These are phyloP conservation scores for Potamilus streckersoni DNA, from an alignment of 1,140 invertebrate genomes.

Conservation along the genomic window DNA sequence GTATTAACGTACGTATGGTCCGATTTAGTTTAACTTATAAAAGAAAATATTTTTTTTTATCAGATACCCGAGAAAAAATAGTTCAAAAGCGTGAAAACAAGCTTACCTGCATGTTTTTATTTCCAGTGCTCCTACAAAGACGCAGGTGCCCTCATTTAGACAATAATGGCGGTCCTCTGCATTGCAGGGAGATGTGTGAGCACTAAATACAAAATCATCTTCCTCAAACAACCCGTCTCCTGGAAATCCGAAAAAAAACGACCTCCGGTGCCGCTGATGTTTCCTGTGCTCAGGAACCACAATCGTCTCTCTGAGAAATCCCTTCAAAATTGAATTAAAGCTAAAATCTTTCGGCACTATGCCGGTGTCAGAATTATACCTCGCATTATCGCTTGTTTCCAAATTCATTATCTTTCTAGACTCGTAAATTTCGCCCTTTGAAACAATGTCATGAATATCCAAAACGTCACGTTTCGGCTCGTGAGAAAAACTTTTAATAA, in stretches of 20 bases:
- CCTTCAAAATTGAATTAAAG: background rate
- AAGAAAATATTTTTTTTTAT: too few relatives aligned
- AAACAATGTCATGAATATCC: background rate
- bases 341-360: constrained; percentile 9
- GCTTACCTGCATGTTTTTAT: constrained; percentile 51
- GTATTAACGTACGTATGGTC: too few relatives aligned
- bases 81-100: background rate
- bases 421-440: background rate
- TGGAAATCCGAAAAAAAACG: constrained; percentile 16
- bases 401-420: background rate
- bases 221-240: constrained; percentile 5
- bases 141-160: constrained; percentile 45
- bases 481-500: background rate
- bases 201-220: constrained; percentile 17
- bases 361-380: constrained; percentile 14
- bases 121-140: constrained; percentile 46
- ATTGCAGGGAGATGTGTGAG: constrained; percentile 31
- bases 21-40: too few relatives aligned
- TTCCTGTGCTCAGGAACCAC: constrained; percentile 7
- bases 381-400: background rate
- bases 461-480: background rate
- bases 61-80: too few relatives aligned
- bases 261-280: constrained; percentile 10
- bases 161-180: constrained; percentile 41
- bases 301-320: too few relatives aligned